Percentiles rank a stretch among this genome's conserved stretches.
Conservation (phyloP, 2,888 invertebrate species). For the Poecilobothrus nobilitatus region DNA sequence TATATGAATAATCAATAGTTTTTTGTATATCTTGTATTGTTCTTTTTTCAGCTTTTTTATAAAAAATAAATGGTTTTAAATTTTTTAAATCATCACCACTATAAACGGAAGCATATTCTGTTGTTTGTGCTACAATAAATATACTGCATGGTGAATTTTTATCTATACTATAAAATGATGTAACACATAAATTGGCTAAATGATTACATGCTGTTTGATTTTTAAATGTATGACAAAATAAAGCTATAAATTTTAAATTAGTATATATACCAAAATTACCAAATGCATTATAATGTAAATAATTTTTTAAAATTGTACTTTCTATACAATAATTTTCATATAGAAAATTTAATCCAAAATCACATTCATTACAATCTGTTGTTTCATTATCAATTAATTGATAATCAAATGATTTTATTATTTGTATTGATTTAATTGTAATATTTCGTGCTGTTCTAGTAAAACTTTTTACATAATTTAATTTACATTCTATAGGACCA, state of each 20-base stretch:
- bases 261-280: constrained; percentile 29
- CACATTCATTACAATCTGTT: constrained; percentile 32
- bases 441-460: neutral
- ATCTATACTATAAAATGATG: constrained; percentile 49
- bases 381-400: constrained; percentile 19
- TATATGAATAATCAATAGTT: constrained; percentile 22
- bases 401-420: constrained; percentile 23
- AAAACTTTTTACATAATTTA: constrained; percentile 33
- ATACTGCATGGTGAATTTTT: constrained; percentile 45
- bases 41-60: constrained; percentile 32
- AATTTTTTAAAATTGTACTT: constrained; percentile 33
- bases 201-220: constrained; percentile 54
- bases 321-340: constrained; percentile 38
- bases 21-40: constrained; percentile 25
- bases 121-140: constrained; percentile 38
- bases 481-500: constrained; percentile 25
- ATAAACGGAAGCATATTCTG: constrained; percentile 35
- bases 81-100: constrained; percentile 33
- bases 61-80: constrained; percentile 39
- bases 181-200: constrained; percentile 58
- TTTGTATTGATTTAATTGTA: constrained; percentile 21
- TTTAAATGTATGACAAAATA: constrained; percentile 40
- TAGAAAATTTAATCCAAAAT: constrained; percentile 33
- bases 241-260: constrained; percentile 38
- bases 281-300: constrained; percentile 34